Base-by-base conservation (phyloP, 2,888 invertebrate genomes). In the Caenorhabditis sulstoni region DNA sequence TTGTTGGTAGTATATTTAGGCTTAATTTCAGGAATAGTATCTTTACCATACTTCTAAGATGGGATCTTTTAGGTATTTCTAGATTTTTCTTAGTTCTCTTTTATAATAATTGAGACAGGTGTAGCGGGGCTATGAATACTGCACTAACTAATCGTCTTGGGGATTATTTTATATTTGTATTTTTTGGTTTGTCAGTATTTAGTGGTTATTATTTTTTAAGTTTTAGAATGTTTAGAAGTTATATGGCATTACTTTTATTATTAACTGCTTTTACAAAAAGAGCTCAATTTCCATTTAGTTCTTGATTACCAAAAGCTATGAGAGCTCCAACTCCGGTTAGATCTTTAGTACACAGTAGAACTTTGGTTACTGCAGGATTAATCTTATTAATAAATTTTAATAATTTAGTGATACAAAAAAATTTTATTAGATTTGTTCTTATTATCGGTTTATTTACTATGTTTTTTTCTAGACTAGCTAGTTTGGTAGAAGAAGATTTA, bases 201-300 rank as follows among this genome's bases (percentile, higher is more conserved):
- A 92, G 90, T 92, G 91, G 90, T 90, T 0, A 16, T 85, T 22
- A 91, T 93, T 89, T 89, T 91, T 92, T 90, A 67, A 49, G 73
- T 83, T 73, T 81, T 84, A 79, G 62, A 85, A 70, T 83, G 81
- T 75, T 83, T 84, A 84, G 59, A 64, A 64, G 47, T 70, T 75
- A 74, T 79, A 64, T 82, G 0, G 9, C 84, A n/a, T 91, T 93
- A 87, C 89, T 91, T 92, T 89, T 91, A 41, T 66, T 91, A 47
- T 61, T 92, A 20, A 93, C 93, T 0, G 92, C 93, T 64, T 93
- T 94, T 92, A 94, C 94, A 77, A 94, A 94, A 91, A 94, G 94
- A 85, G 94, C 94, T 89, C 94, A 94, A 91, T 93, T 94, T 92
- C 94, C 94, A 55, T 95, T 94, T 93, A 94, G 94, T 80, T 93